These are phyloP conservation scores for Listronotus bonariensis DNA, from an alignment of 1,140 invertebrate genomes.

Conservation along the genomic window DNA sequence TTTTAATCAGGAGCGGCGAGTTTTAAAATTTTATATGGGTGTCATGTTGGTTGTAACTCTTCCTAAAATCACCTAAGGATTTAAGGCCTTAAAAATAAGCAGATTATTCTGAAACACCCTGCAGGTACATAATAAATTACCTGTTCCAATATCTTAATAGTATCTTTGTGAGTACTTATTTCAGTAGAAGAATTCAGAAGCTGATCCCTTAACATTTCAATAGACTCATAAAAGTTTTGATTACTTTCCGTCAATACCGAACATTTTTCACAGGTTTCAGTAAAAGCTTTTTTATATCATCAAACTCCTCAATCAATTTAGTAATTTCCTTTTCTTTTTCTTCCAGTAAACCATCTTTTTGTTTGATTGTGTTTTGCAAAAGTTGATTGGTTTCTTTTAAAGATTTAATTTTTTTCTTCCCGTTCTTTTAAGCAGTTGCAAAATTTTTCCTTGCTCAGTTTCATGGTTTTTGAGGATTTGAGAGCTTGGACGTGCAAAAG, in stretches of 20 bases:
- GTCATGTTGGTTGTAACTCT: too few relatives aligned
- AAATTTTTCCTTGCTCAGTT: slow-evolving; percentile 43
- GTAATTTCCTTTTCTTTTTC: slow-evolving; percentile 28
- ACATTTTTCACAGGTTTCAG: slow-evolving; percentile 30
- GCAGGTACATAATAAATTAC: slow-evolving; percentile 16
- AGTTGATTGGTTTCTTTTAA: slow-evolving; percentile 29
- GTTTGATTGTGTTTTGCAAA: slow-evolving; percentile 15
- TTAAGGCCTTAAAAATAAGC: too few relatives aligned
- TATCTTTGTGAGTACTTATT: slow-evolving; percentile 21
- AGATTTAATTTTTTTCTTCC: slow-evolving; percentile 29
- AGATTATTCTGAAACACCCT: too few relatives aligned
- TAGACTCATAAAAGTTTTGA: slow-evolving; percentile 27
- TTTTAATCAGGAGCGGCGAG: too few relatives aligned
- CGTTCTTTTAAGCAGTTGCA: slow-evolving; percentile 39
- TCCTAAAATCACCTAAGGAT: too few relatives aligned
- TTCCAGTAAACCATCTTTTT: slow-evolving; percentile 11
- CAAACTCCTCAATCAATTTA: slow-evolving; percentile 19
- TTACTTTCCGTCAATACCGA: slow-evolving; percentile 25
- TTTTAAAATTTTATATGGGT: too few relatives aligned
- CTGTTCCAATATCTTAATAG: slow-evolving; percentile 27
- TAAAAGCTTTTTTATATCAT: slow-evolving; percentile 22
- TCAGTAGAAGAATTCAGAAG: slow-evolving; percentile 20
- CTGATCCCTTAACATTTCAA: slow-evolving; percentile 30
- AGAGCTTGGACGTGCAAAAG: slow-evolving; percentile 39
- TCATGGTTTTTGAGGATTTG: slow-evolving; percentile 43